These are phyloP conservation scores for Eupithecia subfuscata DNA, from an alignment of 2,888 invertebrate species.

Conservation along the genomic window DNA sequence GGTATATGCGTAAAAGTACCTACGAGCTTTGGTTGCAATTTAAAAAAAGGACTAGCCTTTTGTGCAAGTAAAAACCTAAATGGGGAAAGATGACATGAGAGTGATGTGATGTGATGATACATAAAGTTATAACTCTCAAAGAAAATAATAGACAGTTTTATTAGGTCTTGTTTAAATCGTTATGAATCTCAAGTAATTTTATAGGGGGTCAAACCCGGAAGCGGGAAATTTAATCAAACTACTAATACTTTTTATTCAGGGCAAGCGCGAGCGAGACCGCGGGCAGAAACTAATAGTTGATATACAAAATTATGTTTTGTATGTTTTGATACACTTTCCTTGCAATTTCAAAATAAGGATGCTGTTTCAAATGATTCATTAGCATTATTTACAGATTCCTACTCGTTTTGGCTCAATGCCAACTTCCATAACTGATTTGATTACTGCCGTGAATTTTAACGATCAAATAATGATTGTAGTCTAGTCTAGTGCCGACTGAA, in stretches of 20 bases:
- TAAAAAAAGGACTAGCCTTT: too few relatives aligned
- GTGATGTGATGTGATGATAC: too few relatives aligned
- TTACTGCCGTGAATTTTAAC: constrained; percentile 34
- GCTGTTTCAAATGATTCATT: constrained; percentile 17
- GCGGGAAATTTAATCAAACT: too few relatives aligned
- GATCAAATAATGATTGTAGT: constrained; percentile 17
- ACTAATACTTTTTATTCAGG: not conserved
- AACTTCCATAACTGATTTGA: constrained; percentile 33
- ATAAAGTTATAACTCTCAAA: too few relatives aligned
- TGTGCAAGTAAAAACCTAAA: too few relatives aligned
- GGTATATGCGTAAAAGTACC: too few relatives aligned
- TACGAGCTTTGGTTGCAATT: too few relatives aligned
- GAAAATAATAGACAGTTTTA: too few relatives aligned
- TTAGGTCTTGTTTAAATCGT: too few relatives aligned
- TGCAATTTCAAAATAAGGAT: constrained; percentile 8
- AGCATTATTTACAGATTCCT: constrained; percentile 26
- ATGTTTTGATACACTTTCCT: not conserved
- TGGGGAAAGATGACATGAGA: too few relatives aligned
- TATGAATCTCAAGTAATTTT: too few relatives aligned
- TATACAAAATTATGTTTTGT: not conserved
- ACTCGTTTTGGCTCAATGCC: constrained; percentile 38
- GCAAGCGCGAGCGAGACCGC: not conserved
- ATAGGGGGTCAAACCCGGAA: too few relatives aligned
- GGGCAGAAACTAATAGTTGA: not conserved
- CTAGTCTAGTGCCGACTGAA: not conserved